Conservation (phyloP, 2,888 invertebrate genomes). For the Pinctada fucata region DNA sequence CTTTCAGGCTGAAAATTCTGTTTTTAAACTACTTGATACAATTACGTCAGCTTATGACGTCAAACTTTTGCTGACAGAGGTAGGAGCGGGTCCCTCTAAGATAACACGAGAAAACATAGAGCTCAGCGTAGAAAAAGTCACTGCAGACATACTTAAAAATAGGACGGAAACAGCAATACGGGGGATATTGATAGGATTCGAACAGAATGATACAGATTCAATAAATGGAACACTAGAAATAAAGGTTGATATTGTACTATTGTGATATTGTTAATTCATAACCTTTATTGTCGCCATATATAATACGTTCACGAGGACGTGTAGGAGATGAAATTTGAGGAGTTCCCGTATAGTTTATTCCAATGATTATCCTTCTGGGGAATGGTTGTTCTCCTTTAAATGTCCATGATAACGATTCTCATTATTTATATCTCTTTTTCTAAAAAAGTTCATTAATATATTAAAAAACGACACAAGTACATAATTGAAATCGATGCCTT, state of each 20-base stretch:
- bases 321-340: too few species aligned
- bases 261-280: too few species aligned
- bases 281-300: too few species aligned
- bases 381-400: too few species aligned
- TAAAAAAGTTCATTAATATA: too few species aligned
- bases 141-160: not conserved
- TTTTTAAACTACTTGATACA: not conserved
- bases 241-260: not conserved
- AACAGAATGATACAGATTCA: not conserved
- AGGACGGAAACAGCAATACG: not conserved
- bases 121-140: not conserved
- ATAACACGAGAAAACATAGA: not conserved
- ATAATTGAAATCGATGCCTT: too few species aligned
- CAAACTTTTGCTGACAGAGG: not conserved
- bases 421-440: too few species aligned
- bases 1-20: not conserved
- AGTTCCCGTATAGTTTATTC: too few species aligned
- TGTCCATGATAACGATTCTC: too few species aligned
- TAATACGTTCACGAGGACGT: too few species aligned
- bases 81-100: not conserved
- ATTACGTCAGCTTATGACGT: not conserved
- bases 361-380: too few species aligned
- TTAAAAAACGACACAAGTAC: too few species aligned
- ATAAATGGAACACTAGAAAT: not conserved
- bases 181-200: not conserved